Base-by-base conservation (phyloP, 2,888 invertebrate genomes). In the Athalia circularis region DNA sequence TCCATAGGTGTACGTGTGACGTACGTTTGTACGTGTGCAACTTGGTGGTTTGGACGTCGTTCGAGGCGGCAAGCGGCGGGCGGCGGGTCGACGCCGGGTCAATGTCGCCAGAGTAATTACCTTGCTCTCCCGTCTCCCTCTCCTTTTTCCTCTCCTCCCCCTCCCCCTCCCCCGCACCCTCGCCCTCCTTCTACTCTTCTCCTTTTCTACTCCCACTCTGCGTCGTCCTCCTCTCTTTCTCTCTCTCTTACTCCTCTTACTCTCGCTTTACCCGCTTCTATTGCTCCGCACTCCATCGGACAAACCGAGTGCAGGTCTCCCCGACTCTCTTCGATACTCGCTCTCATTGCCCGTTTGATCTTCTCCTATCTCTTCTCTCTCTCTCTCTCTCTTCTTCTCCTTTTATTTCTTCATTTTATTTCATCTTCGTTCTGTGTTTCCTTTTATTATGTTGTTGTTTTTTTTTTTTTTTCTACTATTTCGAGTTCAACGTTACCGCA, bases 11-110 rank as follows among this genome's bases (percentile, higher is more conserved):
- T 92, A 92, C 92, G 91, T 91, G 90, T 91, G 91, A 70, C 77
- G 92, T 92, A 92, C 91, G 92, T 92, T 92, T 91, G 90, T 91
- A 92, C 92, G 92, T 92, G 92, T 92, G 92, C 92, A 92, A 92
- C 92, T 91, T 81, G 80, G 80, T 81, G 81, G 80, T 81, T 78
- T n/a, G 59, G 67, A 50, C 50, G 77, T 77, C 67, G 72, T 47
- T 54, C 70, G 62, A 70, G 78, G 84, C 82, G 82, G 83, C 82
- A 83, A 85, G 83, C 85, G 86, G 85, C 82, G 82, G 83, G 83
- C 83, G 86, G 83, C 85, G 86, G 88, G 88, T 88, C 87, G 86
- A 84, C 86, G 87, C 85, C 88, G 88, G 88, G 88, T 88, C 88
- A 88, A 89, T 88, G 88, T 88, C 88, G 87, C 87, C 87, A 85